A percentile compares a stretch with the other conserved stretches of the same genome.
phyloP scores from a whole-genome alignment of 2,888 invertebrate genomes.

The Yponomeuta evonymella region DNA sequence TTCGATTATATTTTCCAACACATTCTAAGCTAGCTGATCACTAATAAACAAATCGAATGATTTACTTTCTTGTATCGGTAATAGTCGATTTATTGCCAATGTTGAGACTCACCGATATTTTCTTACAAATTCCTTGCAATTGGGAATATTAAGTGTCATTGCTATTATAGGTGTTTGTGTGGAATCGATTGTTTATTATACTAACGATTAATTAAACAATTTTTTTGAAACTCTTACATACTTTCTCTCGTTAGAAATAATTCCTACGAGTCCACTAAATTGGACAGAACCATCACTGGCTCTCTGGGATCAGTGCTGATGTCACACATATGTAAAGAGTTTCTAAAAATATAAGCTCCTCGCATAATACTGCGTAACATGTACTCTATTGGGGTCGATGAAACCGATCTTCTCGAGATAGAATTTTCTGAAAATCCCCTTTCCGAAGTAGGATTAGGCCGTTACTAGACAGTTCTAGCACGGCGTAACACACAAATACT shows the following conservation, averaged over 20 bases:
- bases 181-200: neutral
- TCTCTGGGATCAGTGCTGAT: neutral
- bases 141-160: neutral
- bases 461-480: conserved; percentile 12
- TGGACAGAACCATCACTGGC: neutral
- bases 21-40: neutral
- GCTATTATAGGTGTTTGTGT: neutral
- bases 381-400: conserved; percentile 10
- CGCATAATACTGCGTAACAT: conserved; percentile 10
- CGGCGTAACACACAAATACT: conserved; percentile 5
- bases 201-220: neutral
- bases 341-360: neutral
- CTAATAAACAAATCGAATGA: neutral
- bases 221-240: too few species aligned
- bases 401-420: conserved; percentile 1
- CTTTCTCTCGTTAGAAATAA: neutral
- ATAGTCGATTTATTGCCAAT: neutral
- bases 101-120: neutral
- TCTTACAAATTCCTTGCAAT: neutral
- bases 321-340: neutral
- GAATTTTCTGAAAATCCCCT: neutral
- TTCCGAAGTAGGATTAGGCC: neutral
- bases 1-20: neutral
- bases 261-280: neutral
- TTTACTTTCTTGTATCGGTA: neutral